Percentiles rank a stretch among this genome's conserved stretches.
These are phyloP conservation scores for Aphelinus atriplicis DNA, from an alignment of 1,140 invertebrate species.

Conservation along the genomic window DNA sequence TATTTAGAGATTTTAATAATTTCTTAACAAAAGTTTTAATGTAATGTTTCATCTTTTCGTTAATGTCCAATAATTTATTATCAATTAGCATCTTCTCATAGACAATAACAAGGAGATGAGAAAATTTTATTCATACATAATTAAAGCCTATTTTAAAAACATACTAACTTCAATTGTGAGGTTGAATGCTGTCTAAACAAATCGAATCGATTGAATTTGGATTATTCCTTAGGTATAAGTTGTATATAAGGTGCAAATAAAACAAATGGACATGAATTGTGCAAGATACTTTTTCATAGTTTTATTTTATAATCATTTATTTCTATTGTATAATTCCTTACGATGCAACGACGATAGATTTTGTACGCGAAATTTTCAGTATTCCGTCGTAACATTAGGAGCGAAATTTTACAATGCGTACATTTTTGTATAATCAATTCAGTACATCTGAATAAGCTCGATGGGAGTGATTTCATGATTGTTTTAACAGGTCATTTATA, in stretches of 20 bases:
- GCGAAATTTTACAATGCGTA: slow-evolving; percentile 20
- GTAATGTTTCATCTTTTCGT: too few species aligned
- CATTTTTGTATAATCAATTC: slow-evolving; percentile 18
- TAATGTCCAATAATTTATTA: too few species aligned
- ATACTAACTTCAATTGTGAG: too few species aligned
- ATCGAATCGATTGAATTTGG: slow-evolving; percentile 10
- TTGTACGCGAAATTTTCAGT: background rate
- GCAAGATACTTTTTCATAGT: slow-evolving; percentile 8
- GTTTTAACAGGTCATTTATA: slow-evolving; percentile 34
- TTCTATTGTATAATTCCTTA: slow-evolving; percentile 19
- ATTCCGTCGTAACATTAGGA: slow-evolving; percentile 2
- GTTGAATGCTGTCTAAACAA: too few species aligned
- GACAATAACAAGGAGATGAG: too few species aligned
- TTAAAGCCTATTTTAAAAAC: too few species aligned
- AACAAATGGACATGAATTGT: background rate
- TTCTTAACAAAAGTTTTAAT: too few species aligned
- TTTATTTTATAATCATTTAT: slow-evolving; percentile 7
- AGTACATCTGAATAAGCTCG: slow-evolving; percentile 31
- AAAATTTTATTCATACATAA: too few species aligned
- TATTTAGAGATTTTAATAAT: too few species aligned
- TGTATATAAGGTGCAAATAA: slow-evolving; percentile 4
- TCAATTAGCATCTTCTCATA: too few species aligned
- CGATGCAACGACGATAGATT: slow-evolving; percentile 1
- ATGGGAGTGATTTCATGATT: slow-evolving; percentile 31
- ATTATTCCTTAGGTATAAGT: slow-evolving; percentile 1